phyloP scores from a whole-genome alignment of 2,113 vertebrate genomes.

The Acanthochromis polyacanthus region DNA sequence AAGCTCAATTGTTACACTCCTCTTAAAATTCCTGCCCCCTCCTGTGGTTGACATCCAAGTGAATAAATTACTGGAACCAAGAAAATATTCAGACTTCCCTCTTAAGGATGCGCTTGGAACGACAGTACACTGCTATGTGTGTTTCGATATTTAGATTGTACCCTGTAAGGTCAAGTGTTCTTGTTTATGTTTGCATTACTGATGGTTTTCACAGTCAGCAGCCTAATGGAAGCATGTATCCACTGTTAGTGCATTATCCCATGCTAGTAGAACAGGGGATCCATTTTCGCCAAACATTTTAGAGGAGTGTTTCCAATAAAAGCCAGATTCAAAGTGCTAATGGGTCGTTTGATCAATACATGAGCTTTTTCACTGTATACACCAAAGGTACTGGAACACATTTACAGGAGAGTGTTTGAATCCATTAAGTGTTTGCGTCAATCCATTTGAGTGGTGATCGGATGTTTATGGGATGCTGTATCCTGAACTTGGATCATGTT shows the following conservation, averaged over 20 bases:
- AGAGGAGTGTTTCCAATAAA: constrained; percentile 71
- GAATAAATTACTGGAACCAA: constrained; percentile 62
- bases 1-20: constrained; percentile 74
- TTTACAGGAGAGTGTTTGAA: constrained; percentile 47
- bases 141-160: constrained; percentile 1
- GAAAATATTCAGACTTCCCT: constrained; percentile 37
- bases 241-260: constrained; percentile 58
- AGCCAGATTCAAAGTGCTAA: constrained; percentile 65
- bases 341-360: constrained; percentile 77
- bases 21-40: constrained; percentile 68
- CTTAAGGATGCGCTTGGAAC: constrained; percentile 19
- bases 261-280: constrained; percentile 27
- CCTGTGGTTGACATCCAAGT: constrained; percentile 63
- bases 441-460: constrained; percentile 26
- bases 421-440: constrained; percentile 57
- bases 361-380: constrained; percentile 53
- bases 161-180: constrained; percentile 34
- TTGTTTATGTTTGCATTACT: constrained; percentile 54
- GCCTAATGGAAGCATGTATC: constrained; percentile 64
- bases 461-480: constrained; percentile 38
- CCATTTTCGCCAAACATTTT: constrained; percentile 74
- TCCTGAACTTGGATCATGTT: background rate
- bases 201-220: constrained; percentile 30
- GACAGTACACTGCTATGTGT: background rate
- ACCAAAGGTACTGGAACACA: constrained; percentile 36